Evolutionary conservation across 2,888 invertebrate species (phyloP).

Genomic region (Dolichomitus sp.): DNA sequence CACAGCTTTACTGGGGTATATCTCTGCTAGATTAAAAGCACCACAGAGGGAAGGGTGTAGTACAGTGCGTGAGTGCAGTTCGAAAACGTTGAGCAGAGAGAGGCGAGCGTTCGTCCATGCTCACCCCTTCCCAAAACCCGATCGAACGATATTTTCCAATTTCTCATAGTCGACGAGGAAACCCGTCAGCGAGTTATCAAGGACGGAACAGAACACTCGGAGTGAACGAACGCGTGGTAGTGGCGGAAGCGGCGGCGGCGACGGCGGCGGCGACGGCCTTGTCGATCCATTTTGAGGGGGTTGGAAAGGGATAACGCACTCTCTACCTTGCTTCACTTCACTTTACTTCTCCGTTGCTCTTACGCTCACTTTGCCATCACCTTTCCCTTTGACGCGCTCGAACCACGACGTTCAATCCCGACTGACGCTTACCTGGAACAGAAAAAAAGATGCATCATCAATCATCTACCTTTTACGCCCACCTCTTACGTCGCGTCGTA

Average conservation of each 20-base stretch:
- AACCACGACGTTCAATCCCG: slow-evolving; percentile 61
- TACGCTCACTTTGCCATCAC: slow-evolving; percentile 29
- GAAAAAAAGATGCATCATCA: slow-evolving; percentile 61
- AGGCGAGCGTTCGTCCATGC: neutral
- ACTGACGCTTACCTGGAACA: slow-evolving; percentile 70
- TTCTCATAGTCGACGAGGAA: slow-evolving; percentile 47
- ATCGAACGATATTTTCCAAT: slow-evolving; percentile 61
- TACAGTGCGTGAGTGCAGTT: slow-evolving; percentile 36
- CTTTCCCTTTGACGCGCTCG: slow-evolving; percentile 44
- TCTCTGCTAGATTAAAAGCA: slow-evolving; percentile 24
- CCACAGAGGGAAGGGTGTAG: slow-evolving; percentile 8
- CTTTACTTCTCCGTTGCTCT: slow-evolving; percentile 37
- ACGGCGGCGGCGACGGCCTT: neutral
- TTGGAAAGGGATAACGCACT: slow-evolving; percentile 30
- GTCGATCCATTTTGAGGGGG: slow-evolving; percentile 49
- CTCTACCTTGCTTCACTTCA: slow-evolving; percentile 42
- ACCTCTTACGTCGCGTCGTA: slow-evolving; percentile 3
- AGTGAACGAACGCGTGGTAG: slow-evolving; percentile 20
- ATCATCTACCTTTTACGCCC: slow-evolving; percentile 57
- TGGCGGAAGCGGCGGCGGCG: neutral
- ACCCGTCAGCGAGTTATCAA: slow-evolving; percentile 61
- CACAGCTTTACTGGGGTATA: slow-evolving; percentile 40
- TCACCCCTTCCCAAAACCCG: slow-evolving; percentile 10
- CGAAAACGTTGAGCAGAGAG: slow-evolving; percentile 13
- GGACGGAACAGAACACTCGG: slow-evolving; percentile 29